Evolutionary conservation across 2,113 vertebrate genomes (phyloP).

Genomic region (Orcinus orca): DNA sequence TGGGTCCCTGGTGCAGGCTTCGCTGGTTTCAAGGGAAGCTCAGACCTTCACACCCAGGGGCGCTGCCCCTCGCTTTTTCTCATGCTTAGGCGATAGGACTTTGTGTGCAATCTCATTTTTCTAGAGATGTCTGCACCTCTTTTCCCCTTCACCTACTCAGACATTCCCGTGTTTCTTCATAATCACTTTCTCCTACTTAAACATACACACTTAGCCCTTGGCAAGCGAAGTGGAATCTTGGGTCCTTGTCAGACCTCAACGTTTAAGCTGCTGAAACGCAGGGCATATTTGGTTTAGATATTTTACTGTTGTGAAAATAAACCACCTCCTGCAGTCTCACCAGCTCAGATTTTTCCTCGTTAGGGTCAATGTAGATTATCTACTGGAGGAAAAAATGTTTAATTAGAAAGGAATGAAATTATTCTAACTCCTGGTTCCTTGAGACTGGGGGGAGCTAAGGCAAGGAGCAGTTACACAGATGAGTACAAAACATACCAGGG

Average conservation of each 20-base stretch:
- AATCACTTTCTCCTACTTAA: constrained; percentile 32
- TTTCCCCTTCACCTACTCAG: not conserved
- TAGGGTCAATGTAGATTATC: not conserved
- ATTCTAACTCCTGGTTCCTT: not conserved
- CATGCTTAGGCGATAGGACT: not conserved
- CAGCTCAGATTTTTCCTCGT: not conserved
- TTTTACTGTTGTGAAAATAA: constrained; percentile 63
- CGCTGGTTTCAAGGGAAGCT: not conserved
- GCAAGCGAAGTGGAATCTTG: constrained; percentile 28
- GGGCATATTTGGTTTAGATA: constrained; percentile 44
- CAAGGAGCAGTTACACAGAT: not conserved
- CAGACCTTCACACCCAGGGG: not conserved
- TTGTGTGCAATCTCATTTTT: not conserved
- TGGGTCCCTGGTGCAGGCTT: not conserved
- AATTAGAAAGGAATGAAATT: not conserved
- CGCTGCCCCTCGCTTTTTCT: not conserved
- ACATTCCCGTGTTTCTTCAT: not conserved
- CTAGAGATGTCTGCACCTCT: not conserved
- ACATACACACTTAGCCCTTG: constrained; percentile 15
- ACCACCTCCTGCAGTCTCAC: constrained; percentile 34
- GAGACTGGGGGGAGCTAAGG: not conserved
- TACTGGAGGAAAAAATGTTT: not conserved
- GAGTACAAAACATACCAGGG: not conserved
- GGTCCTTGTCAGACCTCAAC: not conserved
- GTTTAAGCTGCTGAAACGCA: not conserved